These are phyloP conservation scores for Phenganax stokvisi DNA, from an alignment of 92 coral and sea anemone genomes.

Conservation along the genomic window DNA sequence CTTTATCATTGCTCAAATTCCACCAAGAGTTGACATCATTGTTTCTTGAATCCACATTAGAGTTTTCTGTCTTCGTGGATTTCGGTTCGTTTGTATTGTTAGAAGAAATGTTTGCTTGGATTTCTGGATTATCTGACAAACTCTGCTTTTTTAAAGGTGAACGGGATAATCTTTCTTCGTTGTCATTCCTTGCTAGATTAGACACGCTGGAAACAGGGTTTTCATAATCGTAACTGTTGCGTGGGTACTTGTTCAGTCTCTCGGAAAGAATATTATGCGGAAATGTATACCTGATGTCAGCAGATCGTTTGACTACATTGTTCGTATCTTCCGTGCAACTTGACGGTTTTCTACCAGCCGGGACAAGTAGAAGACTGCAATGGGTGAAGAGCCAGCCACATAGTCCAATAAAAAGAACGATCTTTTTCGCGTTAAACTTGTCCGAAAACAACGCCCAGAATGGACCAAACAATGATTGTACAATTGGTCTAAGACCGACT, in stretches of 20 bases:
- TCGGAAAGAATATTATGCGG: neutral
- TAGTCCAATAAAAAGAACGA: constrained; percentile 23
- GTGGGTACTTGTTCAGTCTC: neutral
- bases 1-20: neutral
- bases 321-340: constrained; percentile 24
- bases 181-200: neutral
- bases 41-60: neutral
- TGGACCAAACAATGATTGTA: constrained; percentile 17
- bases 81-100: neutral
- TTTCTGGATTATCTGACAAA: neutral
- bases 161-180: neutral
- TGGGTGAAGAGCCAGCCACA: constrained; percentile 38
- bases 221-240: neutral
- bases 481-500: constrained; percentile 34
- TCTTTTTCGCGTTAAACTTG: constrained; percentile 13
- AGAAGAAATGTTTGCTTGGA: neutral
- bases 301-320: neutral
- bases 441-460: constrained; percentile 30
- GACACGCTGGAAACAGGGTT: neutral
- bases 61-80: neutral
- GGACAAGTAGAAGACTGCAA: constrained; percentile 28
- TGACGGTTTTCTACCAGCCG: constrained; percentile 30
- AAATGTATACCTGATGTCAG: neutral
- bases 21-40: neutral
- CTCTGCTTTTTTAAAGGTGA: neutral